Percentiles rank a stretch among this genome's conserved stretches.
Evolutionary conservation across 1,140 invertebrate species (phyloP).

Genomic region (Temnothorax longispinosus): DNA sequence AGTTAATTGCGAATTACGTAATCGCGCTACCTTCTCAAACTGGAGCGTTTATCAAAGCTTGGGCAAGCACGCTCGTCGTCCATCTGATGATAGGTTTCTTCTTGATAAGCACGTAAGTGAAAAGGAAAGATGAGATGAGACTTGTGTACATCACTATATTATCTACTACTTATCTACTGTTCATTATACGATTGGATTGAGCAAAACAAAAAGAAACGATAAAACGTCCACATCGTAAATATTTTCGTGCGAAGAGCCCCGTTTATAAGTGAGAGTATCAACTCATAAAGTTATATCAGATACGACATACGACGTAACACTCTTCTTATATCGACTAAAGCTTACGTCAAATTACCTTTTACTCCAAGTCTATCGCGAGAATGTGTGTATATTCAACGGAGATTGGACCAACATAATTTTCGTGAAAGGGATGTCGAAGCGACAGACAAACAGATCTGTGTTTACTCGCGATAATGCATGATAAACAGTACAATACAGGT

Average conservation of each 20-base stretch:
- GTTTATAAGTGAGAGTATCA: neutral
- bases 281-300: neutral
- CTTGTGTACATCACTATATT: neutral
- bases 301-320: neutral
- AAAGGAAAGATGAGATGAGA: neutral
- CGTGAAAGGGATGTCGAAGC: neutral
- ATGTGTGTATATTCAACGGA: neutral
- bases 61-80: neutral
- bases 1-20: constrained; percentile 29
- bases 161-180: neutral
- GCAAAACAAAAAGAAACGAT: neutral
- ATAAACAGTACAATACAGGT: neutral
- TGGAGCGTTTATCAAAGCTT: neutral
- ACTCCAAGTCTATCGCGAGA: neutral
- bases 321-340: neutral
- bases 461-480: neutral
- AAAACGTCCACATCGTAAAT: neutral
- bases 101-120: neutral
- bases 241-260: neutral
- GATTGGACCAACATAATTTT: neutral
- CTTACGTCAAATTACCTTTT: constrained; percentile 49
- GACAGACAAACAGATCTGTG: neutral
- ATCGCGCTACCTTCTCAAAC: neutral
- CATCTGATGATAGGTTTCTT: neutral
- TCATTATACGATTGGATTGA: neutral